phyloP scores from a whole-genome alignment of 2,888 invertebrate species.

The Phalangium opilio region DNA sequence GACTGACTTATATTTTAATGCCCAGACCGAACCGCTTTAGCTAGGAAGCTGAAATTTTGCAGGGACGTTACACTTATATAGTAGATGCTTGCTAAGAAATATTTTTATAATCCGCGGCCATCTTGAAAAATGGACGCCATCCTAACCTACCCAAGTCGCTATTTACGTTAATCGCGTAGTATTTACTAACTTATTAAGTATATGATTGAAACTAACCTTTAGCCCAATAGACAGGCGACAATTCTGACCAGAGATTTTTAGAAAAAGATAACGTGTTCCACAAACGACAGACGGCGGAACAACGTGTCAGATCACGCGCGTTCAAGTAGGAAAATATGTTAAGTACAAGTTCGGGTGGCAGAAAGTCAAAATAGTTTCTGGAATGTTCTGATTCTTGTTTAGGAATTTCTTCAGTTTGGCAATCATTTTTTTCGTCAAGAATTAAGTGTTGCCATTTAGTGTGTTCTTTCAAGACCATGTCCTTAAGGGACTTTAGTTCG shows the following conservation, averaged over 20 bases:
- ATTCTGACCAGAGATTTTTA: constrained; percentile 28
- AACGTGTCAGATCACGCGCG: constrained; percentile 27
- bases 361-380: constrained; percentile 6
- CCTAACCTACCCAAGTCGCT: too few species aligned
- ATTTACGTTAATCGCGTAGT: too few species aligned
- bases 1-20: too few species aligned
- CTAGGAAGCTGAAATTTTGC: too few species aligned
- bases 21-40: too few species aligned
- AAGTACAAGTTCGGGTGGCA: constrained; percentile 31
- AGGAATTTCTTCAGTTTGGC: not conserved
- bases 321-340: constrained; percentile 29
- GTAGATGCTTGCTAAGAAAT: too few species aligned
- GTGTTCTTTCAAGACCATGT: constrained; percentile 31
- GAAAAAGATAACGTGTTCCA: constrained; percentile 29
- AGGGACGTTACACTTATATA: too few species aligned
- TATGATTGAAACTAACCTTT: constrained; percentile 24
- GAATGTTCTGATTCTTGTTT: not conserved
- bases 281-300: constrained; percentile 28
- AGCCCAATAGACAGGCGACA: constrained; percentile 33
- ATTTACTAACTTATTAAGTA: too few species aligned
- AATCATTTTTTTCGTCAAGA: not conserved
- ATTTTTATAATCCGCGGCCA: too few species aligned
- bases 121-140: too few species aligned
- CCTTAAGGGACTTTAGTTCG: constrained; percentile 33
- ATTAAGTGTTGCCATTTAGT: constrained; percentile 22